These are phyloP conservation scores for Epirrhoe alternata DNA, from an alignment of 2,888 invertebrate genomes.

Conservation along the genomic window DNA sequence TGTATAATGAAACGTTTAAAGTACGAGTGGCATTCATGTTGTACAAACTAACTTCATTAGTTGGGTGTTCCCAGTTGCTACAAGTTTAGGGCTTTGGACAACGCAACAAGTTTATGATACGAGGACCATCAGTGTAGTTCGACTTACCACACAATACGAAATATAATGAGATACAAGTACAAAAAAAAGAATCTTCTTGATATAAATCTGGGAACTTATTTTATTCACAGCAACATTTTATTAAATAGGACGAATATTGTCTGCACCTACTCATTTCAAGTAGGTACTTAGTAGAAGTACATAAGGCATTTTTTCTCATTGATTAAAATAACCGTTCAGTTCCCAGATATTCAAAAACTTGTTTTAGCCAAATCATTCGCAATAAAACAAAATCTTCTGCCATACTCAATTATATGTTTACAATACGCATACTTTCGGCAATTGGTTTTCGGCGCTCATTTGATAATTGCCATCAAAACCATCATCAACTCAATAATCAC, in stretches of 20 bases:
- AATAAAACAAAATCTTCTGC: conserved; percentile 43
- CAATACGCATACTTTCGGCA: conserved; percentile 42
- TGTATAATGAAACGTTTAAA: conserved; percentile 37
- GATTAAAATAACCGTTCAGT: conserved; percentile 33
- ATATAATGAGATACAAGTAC: not conserved
- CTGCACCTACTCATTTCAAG: too few relatives aligned
- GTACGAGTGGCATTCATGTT: conserved; percentile 37
- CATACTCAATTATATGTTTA: conserved; percentile 46
- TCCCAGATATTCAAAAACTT: conserved; percentile 37
- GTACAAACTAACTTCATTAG: conserved; percentile 36
- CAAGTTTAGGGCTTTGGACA: conserved; percentile 39
- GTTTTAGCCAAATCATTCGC: conserved; percentile 41
- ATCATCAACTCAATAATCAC: conserved; percentile 56
- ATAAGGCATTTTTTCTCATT: conserved; percentile 19
- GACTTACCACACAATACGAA: conserved; percentile 24
- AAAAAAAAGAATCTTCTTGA: too few relatives aligned
- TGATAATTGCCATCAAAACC: conserved; percentile 56
- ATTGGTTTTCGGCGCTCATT: conserved; percentile 54
- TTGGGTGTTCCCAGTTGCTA: conserved; percentile 36
- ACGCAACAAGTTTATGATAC: conserved; percentile 37
- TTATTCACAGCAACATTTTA: too few relatives aligned
- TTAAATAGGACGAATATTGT: too few relatives aligned
- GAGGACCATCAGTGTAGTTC: conserved; percentile 23
- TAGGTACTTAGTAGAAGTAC: too few relatives aligned
- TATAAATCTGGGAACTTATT: too few relatives aligned